phyloP scores from a whole-genome alignment of 2,113 vertebrate species.

The Callipepla californica region DNA sequence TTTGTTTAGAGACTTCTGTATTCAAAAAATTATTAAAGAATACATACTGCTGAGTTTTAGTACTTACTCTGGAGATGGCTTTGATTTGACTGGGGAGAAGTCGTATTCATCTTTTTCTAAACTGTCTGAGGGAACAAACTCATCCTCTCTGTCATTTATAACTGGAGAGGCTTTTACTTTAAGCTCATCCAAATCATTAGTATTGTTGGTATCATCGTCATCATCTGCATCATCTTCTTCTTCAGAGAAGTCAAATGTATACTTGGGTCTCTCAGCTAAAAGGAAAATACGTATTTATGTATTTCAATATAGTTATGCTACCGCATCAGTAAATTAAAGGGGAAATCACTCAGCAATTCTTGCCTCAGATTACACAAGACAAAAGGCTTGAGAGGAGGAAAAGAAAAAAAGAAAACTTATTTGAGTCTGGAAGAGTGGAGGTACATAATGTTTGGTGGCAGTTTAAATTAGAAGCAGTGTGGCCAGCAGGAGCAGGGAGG shows the following conservation, averaged over 20 bases:
- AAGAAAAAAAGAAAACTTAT: not conserved
- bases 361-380: not conserved
- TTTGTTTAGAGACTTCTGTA: not conserved
- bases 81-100: conserved; percentile 84
- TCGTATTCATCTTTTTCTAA: conserved; percentile 86
- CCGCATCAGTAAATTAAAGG: not conserved
- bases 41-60: not conserved
- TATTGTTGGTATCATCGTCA: conserved; percentile 78
- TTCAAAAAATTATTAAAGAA: not conserved
- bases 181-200: conserved; percentile 83
- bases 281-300: not conserved
- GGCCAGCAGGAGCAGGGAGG: no score
- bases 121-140: conserved; percentile 81
- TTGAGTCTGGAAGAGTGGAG: not conserved
- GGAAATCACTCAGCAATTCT: not conserved
- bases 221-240: conserved; percentile 90
- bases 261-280: conserved; percentile 94
- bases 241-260: conserved; percentile 98
- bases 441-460: not conserved
- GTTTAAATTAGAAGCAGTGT: no score
- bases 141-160: conserved; percentile 86
- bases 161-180: conserved; percentile 85
- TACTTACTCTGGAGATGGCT: conserved; percentile 81
- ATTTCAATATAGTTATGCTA: not conserved
- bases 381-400: not conserved